Base-by-base conservation (phyloP, 2,113 vertebrate species). In the Dromas ardeola region DNA sequence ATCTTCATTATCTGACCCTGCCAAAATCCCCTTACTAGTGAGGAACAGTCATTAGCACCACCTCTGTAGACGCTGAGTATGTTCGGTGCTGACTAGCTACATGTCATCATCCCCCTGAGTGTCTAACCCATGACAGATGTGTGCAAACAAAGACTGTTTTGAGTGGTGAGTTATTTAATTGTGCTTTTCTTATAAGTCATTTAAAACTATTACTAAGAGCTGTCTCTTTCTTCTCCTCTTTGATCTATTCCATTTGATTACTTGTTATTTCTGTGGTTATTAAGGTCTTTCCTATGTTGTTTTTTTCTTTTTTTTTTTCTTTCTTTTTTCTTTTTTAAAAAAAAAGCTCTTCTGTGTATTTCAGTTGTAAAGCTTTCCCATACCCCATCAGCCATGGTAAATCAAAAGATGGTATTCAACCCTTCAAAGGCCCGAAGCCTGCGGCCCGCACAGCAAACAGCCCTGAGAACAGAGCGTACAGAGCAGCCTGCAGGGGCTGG, bases 371-470 rank as follows among this genome's bases (percentile, higher is more conserved):
- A 97, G 63, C 93, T 98, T 96, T 96, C 87, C 96, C 95, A 92
- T 73, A 45, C 43, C 96, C 96, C 98, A 99, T 99, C 97, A 95
- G 96, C 98, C 98, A 99, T 98, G 97, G 98, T 99, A 98, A 98
- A 99, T 99, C 99, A 98, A 99, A 99, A 99, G 99, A 99, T 99
- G 99, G 99, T 98, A 99, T 98, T 99, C 99, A 99, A 99, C 99
- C 99, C 99, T 99, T 99, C 99, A 99, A 99, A 99, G 99, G 99
- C 99, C 99, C 98, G 97, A 99, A 99, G 99, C 99, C 99, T 99
- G 99, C 99, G 99, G 99, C 99, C 99, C 98, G 98, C 98, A 98
- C 98, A 97, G 99, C 99, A 99, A 99, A 99, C 99, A 99, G 99
- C 99, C 98, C 98, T 98, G 98, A 97, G 98, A 99, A 99, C 99